phyloP scores from a whole-genome alignment of 2,797 vertebrate species.

The Tangara arthus region DNA sequence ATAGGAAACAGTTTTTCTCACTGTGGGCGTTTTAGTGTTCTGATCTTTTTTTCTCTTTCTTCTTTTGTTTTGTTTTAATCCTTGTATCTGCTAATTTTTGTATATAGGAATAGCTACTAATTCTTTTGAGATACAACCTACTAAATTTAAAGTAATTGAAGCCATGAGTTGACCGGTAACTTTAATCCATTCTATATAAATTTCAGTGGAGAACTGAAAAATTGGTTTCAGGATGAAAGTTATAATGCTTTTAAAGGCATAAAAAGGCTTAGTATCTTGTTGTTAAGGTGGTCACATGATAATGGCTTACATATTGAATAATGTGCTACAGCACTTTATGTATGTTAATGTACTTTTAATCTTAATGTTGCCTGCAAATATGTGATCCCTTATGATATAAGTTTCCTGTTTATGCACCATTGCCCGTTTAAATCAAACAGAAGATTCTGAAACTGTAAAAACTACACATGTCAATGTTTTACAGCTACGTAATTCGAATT shows the following conservation, averaged over 20 bases:
- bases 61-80: constrained; percentile 74
- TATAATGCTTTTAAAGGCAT: constrained; percentile 62
- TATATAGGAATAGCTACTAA: constrained; percentile 82
- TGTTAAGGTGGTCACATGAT: constrained; percentile 70
- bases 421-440: constrained; percentile 87
- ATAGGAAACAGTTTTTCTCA: constrained; percentile 63
- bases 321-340: constrained; percentile 75
- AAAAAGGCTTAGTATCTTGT: constrained; percentile 58
- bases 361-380: constrained; percentile 81
- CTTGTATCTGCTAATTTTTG: constrained; percentile 79
- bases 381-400: constrained; percentile 82
- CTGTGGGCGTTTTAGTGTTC: constrained; percentile 73
- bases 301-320: constrained; percentile 67
- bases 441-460: constrained; percentile 90
- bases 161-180: constrained; percentile 78
- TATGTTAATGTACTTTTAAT: constrained; percentile 77
- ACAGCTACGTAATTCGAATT: constrained; percentile 99
- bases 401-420: constrained; percentile 90
- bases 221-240: constrained; percentile 71
- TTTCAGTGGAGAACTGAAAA: constrained; percentile 70
- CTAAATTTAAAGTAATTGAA: constrained; percentile 81
- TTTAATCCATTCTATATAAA: constrained; percentile 76
- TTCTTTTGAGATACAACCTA: constrained; percentile 77
- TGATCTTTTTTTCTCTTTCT: constrained; percentile 60
- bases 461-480: constrained; percentile 99